These are phyloP conservation scores for Spilosoma lubricipeda DNA, from an alignment of 2,888 invertebrate genomes.

Conservation along the genomic window DNA sequence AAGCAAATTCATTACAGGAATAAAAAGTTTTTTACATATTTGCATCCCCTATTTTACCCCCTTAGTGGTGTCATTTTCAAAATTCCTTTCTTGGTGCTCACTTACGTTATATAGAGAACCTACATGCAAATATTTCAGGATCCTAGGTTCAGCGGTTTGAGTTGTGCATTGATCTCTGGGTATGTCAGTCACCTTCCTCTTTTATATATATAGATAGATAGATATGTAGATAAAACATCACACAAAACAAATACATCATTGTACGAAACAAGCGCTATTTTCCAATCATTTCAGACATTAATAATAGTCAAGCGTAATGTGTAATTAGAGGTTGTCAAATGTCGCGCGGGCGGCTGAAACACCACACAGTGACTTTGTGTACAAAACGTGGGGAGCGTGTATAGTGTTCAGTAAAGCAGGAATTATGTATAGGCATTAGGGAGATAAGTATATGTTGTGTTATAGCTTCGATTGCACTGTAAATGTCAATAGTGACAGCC, in stretches of 20 bases:
- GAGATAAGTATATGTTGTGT: not conserved
- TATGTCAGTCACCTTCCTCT: too few relatives aligned
- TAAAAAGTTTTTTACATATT: too few relatives aligned
- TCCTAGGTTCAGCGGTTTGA: too few relatives aligned
- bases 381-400: not conserved
- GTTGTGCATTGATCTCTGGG: too few relatives aligned
- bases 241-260: not conserved
- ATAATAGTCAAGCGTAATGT: not conserved
- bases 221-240: too few relatives aligned
- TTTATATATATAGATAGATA: too few relatives aligned
- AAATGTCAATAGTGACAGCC: not conserved
- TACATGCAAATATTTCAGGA: too few relatives aligned
- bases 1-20: too few relatives aligned
- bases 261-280: not conserved
- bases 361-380: slow-evolving; percentile 1
- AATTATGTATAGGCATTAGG: not conserved
- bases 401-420: not conserved
- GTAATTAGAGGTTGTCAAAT: not conserved
- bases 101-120: too few relatives aligned
- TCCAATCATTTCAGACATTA: not conserved
- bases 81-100: too few relatives aligned
- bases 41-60: too few relatives aligned
- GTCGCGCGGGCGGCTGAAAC: not conserved
- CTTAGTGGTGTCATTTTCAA: too few relatives aligned
- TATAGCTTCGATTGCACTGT: not conserved